A percentile compares a stretch with the other conserved stretches of the same genome.
Conservation (phyloP, 2,888 invertebrate genomes). For the Geophilus truncorum region DNA sequence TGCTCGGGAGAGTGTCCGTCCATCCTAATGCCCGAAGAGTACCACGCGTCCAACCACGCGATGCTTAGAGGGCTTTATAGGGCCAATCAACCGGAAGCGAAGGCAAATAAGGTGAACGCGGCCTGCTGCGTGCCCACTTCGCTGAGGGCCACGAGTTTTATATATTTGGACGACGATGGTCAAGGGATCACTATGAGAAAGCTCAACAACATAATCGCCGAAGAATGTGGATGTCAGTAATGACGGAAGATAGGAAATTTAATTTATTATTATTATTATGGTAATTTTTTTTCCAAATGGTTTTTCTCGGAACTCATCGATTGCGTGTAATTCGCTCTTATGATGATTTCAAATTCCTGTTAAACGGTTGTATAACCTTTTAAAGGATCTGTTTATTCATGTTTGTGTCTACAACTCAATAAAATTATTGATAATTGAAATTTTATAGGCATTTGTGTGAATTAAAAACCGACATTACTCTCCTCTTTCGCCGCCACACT, state of each 20-base stretch:
- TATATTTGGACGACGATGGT: neutral
- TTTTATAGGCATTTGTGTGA: neutral
- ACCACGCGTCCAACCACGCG: constrained; percentile 6
- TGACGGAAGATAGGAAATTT: neutral
- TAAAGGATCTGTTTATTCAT: neutral
- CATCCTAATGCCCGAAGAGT: neutral
- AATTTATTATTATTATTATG: too few relatives aligned
- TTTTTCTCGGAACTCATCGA: too few relatives aligned
- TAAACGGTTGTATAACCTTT: neutral
- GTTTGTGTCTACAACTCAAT: neutral
- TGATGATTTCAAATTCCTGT: neutral
- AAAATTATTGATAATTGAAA: constrained; percentile 7
- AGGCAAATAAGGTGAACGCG: neutral
- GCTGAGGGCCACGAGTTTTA: neutral
- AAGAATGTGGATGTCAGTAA: constrained; percentile 29
- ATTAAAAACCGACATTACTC: neutral
- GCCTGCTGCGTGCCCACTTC: neutral
- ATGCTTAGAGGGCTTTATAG: neutral
- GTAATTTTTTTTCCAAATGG: too few relatives aligned
- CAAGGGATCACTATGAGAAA: neutral
- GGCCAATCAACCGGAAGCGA: neutral
- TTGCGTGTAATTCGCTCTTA: neutral
- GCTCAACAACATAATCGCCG: neutral
- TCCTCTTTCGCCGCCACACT: neutral
- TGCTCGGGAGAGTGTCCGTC: neutral